Evolutionary conservation across 2,888 invertebrate genomes (phyloP).

Genomic region (Seira musarum): DNA sequence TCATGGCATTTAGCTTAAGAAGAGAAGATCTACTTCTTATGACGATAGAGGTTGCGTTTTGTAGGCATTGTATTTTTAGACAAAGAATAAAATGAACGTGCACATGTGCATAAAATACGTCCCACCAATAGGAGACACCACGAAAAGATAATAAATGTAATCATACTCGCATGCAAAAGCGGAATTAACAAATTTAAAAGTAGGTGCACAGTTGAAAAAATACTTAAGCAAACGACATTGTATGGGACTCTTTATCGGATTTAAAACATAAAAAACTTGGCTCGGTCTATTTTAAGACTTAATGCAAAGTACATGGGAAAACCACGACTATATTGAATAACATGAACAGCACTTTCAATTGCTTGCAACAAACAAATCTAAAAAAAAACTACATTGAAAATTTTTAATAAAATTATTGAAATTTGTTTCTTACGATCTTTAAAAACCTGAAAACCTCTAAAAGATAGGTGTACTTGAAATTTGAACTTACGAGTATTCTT

Average conservation of each 20-base stretch:
- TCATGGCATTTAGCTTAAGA: background rate
- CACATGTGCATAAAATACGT: constrained; percentile 38
- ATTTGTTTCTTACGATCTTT: background rate
- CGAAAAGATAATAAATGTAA: constrained; percentile 32
- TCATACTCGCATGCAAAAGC: constrained; percentile 32
- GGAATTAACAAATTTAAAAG: constrained; percentile 53
- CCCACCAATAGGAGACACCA: constrained; percentile 9
- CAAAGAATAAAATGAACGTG: constrained; percentile 50
- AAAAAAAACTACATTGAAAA: background rate
- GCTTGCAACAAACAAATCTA: background rate
- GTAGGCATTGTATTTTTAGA: constrained; percentile 5
- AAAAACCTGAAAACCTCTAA: background rate
- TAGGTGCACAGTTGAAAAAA: background rate
- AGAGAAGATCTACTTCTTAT: constrained; percentile 1
- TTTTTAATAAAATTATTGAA: background rate
- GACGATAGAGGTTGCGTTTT: background rate
- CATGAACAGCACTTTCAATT: background rate
- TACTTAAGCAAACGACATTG: background rate
- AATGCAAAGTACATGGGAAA: constrained; percentile 38
- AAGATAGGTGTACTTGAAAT: background rate
- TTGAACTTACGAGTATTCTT: constrained; percentile 63
- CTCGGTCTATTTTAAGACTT: constrained; percentile 58
- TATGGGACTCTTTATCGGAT: background rate
- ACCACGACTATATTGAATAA: background rate
- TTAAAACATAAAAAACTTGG: constrained; percentile 21